Evolutionary conservation across 2,113 vertebrate genomes (phyloP).

Genomic region (Glareola pratincola): DNA sequence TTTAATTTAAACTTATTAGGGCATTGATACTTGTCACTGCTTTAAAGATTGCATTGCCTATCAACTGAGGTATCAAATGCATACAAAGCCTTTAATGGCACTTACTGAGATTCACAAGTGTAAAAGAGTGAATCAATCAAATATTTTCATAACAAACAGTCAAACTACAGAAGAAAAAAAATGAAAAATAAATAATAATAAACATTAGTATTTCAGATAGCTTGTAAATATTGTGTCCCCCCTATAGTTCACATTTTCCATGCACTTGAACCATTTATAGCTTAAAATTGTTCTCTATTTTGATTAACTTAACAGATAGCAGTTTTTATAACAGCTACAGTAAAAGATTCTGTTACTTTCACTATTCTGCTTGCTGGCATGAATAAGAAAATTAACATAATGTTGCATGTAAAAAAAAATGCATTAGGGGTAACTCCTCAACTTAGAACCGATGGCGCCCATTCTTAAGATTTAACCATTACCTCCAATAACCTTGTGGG

Average conservation of each 20-base stretch:
- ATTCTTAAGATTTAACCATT: not conserved
- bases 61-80: not conserved
- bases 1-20: not conserved
- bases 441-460: not conserved
- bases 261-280: not conserved
- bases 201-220: not conserved
- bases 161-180: not conserved
- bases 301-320: not conserved
- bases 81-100: not conserved
- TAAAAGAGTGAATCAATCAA: not conserved
- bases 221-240: not conserved
- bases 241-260: not conserved
- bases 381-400: not conserved
- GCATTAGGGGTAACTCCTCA: not conserved
- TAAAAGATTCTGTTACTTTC: not conserved
- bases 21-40: rapidly evolving
- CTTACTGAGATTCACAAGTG: not conserved
- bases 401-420: not conserved
- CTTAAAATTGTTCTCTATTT: not conserved
- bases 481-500: not conserved
- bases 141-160: not conserved
- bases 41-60: not conserved
- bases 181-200: too few species aligned
- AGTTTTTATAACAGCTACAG: not conserved
- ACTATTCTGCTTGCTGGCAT: not conserved